Conservation (phyloP, 2,888 invertebrate species). For the Rhagophthalmus giganteus region DNA sequence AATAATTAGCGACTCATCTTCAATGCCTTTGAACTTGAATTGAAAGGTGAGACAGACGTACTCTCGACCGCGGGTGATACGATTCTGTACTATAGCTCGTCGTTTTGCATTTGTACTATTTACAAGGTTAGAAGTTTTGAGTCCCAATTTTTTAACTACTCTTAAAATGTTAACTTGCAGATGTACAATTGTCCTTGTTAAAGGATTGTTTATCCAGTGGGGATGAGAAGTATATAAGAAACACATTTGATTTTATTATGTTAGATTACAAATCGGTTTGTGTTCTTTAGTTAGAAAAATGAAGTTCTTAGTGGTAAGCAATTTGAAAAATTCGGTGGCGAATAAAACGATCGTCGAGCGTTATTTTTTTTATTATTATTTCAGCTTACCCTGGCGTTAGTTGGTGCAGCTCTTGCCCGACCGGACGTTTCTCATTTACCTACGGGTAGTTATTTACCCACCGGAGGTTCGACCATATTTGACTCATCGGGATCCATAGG, state of each 20-base stretch:
- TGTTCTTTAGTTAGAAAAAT: conserved; percentile 1
- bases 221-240: conserved; percentile 18
- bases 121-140: neutral
- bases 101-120: neutral
- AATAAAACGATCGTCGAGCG: too few relatives aligned
- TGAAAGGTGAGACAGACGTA: neutral
- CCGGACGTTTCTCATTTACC: conserved; percentile 20
- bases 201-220: conserved; percentile 18
- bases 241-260: neutral
- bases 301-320: conserved; percentile 17
- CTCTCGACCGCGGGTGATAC: neutral
- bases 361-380: conserved; percentile 3
- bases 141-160: neutral
- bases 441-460: conserved; percentile 16
- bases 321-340: neutral
- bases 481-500: conserved; percentile 1
- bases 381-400: conserved; percentile 4
- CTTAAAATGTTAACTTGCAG: conserved; percentile 12
- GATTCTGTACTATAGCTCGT: neutral
- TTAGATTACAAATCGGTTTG: conserved; percentile 10
- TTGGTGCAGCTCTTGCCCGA: conserved; percentile 8
- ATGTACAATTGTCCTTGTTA: conserved; percentile 15
- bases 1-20: conserved; percentile 1
- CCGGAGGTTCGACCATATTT: neutral
- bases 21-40: conserved; percentile 7